phyloP scores from a whole-genome alignment of 2,888 invertebrate genomes.

The Piscicola geometra region DNA sequence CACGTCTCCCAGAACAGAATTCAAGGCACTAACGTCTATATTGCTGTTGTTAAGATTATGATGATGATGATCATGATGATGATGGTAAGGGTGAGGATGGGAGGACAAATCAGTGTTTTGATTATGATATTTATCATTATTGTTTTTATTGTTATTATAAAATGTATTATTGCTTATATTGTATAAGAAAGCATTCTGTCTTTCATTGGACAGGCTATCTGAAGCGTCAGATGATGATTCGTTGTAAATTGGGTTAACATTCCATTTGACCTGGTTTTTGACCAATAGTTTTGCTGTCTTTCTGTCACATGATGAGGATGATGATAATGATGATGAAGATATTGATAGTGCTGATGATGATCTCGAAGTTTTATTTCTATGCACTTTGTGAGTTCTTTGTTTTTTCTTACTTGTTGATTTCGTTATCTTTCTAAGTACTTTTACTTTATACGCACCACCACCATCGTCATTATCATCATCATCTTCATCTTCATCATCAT shows the following conservation, averaged over 20 bases:
- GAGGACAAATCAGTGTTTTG: not conserved
- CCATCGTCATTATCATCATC: not conserved
- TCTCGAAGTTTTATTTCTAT: not conserved
- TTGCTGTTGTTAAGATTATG: too few relatives aligned
- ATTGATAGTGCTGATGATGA: not conserved
- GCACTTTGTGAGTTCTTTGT: not conserved
- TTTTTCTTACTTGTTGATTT: not conserved
- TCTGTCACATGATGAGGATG: not conserved
- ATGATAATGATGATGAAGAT: slow-evolving; percentile 10
- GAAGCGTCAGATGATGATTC: not conserved
- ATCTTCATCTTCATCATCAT: not conserved
- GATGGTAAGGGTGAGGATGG: too few relatives aligned
- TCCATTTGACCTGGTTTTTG: not conserved
- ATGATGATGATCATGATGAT: too few relatives aligned
- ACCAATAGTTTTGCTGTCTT: not conserved
- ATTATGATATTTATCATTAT: not conserved
- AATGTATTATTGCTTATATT: not conserved
- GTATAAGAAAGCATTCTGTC: not conserved
- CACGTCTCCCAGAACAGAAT: too few relatives aligned
- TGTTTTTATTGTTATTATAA: not conserved
- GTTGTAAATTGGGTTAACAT: slow-evolving; percentile 5
- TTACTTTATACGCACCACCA: not conserved
- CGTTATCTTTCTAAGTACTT: not conserved
- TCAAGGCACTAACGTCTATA: too few relatives aligned
- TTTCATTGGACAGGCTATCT: not conserved